Evolutionary conservation across 2,888 invertebrate genomes (phyloP), one percentile per base, ranked within the genome.

Genomic region (Latrodectus hesperus): DNA sequence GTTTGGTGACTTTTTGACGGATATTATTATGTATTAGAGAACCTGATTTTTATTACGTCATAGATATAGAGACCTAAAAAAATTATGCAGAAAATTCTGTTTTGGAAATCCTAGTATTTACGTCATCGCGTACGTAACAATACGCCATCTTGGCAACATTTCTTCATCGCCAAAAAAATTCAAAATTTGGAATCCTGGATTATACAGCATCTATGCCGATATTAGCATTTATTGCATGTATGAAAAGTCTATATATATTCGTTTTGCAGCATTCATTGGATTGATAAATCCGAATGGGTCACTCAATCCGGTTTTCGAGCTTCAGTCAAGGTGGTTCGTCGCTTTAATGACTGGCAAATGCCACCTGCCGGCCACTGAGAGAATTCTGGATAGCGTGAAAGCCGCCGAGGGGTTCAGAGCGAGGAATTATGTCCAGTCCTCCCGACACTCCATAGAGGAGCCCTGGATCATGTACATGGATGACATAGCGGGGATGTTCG

Each of bases 251-350:
- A 60, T 16, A 55, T 55, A 11, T 9, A 26, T 49, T 72, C 14
- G 2, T 77, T 4, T 75, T 79, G 26, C 22, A 87, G 95, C 95
- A 84, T 94, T 98, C 90, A 93, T 97, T 67, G 98, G 98, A 0
- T 93, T 98, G 51, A 96, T 96, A 0, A 96, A 95, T 92, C 95
- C 95, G 90, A 95, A 96, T 4, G 96, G 96, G 91, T 72, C 89
- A 0, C 96, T 97, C 0, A 96, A 97, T 92, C 96, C 96, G 88
- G 95, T 96, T 94, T 96, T 96, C 92, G 96, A 98, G 91, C 92
- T 96, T 60, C 97, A 97, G 94, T 95, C 96, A 91, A 90, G 89
- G 70, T 88, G 82, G 88, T 87, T 85, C 49, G 75, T 67, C 60
- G 89, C 89, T 91, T 92, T 60, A 92, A 95, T 94, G 94, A 94